These are phyloP conservation scores for Anarrhichthys ocellatus DNA, from an alignment of 2,113 vertebrate species.

Conservation along the genomic window DNA sequence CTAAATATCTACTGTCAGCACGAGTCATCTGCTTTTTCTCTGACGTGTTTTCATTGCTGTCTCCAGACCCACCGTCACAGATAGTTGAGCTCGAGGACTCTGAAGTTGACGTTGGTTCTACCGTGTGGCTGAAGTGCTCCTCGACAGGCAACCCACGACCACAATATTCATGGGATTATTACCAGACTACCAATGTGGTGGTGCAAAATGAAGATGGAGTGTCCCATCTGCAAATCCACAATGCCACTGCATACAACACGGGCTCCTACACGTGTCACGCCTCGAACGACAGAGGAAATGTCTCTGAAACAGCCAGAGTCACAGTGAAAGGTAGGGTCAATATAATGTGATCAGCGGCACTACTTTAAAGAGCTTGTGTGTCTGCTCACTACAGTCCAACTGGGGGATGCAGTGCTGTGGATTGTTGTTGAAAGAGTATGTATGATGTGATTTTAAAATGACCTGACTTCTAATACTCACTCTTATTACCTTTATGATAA, in stretches of 20 bases:
- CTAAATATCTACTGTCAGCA: neutral
- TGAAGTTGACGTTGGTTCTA: constrained; percentile 43
- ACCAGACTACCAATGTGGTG: constrained; percentile 39
- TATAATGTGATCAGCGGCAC: too few relatives aligned
- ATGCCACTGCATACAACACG: constrained; percentile 54
- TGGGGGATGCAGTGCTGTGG: neutral
- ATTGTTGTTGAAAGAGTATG: neutral
- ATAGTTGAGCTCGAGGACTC: constrained; percentile 70
- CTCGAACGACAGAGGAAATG: constrained; percentile 32
- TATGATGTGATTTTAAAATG: neutral
- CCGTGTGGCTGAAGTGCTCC: constrained; percentile 64
- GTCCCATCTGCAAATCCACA: constrained; percentile 59
- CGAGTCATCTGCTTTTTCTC: neutral
- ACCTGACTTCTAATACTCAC: neutral
- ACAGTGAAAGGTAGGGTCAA: constrained; percentile 64
- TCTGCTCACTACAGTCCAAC: neutral
- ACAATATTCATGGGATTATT: constrained; percentile 64
- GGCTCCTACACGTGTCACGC: constrained; percentile 68
- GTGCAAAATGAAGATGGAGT: constrained; percentile 64
- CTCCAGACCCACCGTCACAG: constrained; percentile 63
- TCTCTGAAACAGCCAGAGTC: constrained; percentile 55
- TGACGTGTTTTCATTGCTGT: neutral
- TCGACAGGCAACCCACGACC: constrained; percentile 57
- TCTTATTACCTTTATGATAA: neutral
- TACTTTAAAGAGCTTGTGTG: neutral